Conservation (phyloP, 2,113 vertebrate genomes). For the Tetraodon nigroviridis region DNA sequence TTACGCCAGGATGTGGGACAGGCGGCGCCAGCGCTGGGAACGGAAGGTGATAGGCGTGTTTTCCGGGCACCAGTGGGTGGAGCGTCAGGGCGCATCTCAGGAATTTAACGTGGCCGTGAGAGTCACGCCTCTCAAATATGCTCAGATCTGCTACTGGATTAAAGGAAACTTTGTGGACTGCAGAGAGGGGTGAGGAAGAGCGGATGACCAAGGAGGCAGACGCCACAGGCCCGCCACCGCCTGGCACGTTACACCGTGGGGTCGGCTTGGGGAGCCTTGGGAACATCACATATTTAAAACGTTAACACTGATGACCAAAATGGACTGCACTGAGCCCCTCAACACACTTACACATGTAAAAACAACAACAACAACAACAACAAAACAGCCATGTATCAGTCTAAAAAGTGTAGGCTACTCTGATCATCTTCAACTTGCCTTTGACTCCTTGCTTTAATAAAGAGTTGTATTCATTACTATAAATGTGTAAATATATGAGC, state of each 20-base stretch:
- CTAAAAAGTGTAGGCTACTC: neutral
- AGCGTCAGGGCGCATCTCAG: constrained; percentile 83
- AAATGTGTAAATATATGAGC: too few species aligned
- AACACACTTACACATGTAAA: neutral
- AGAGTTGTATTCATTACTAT: too few species aligned
- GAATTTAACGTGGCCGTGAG: constrained; percentile 97
- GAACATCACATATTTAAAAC: neutral
- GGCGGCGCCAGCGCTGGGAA: constrained; percentile 84
- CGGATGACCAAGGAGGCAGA: neutral
- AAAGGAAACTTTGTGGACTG: constrained; percentile 96
- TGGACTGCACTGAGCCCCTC: neutral
- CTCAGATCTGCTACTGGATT: constrained; percentile 99
- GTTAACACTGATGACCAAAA: constrained; percentile 16
- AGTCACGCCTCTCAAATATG: constrained; percentile 95
- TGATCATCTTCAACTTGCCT: too few species aligned
- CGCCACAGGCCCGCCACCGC: neutral
- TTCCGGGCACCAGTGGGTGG: constrained; percentile 97
- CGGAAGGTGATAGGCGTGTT: constrained; percentile 96
- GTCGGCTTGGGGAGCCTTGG: neutral
- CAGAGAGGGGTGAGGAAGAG: constrained; percentile 82
- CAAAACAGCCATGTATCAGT: neutral
- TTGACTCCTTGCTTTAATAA: neutral
- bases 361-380: too few species aligned
- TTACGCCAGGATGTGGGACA: constrained; percentile 93
- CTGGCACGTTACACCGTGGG: constrained; percentile 1